Conservation (phyloP, 2,888 invertebrate species). For the Mechanitis messenoides region DNA sequence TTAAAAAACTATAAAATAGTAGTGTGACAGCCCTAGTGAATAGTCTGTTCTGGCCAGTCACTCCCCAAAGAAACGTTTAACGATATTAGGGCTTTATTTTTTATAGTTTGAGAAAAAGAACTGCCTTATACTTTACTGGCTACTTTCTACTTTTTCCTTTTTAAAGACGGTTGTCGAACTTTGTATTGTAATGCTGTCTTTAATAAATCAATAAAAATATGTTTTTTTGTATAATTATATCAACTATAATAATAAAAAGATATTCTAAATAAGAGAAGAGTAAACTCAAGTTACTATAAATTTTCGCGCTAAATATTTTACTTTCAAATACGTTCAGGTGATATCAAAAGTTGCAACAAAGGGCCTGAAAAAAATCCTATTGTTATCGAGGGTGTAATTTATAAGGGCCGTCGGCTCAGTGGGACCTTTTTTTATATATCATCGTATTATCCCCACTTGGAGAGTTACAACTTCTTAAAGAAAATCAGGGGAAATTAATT, state of each 20-base stretch:
- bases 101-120: slow-evolving; percentile 74
- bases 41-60: slow-evolving; percentile 67
- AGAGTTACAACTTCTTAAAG: slow-evolving; percentile 77
- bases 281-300: slow-evolving; percentile 7
- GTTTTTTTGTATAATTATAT: too few species aligned
- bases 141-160: slow-evolving; percentile 54
- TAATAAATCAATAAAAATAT: too few species aligned
- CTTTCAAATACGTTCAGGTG: slow-evolving; percentile 63
- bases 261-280: neutral
- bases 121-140: slow-evolving; percentile 65
- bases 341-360: slow-evolving; percentile 77
- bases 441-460: slow-evolving; percentile 76
- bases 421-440: slow-evolving; percentile 77
- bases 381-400: slow-evolving; percentile 78
- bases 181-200: neutral
- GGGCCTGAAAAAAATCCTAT: slow-evolving; percentile 73
- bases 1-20: slow-evolving; percentile 15
- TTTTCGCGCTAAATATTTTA: slow-evolving; percentile 31
- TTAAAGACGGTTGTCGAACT: slow-evolving; percentile 29
- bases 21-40: slow-evolving; percentile 51
- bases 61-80: slow-evolving; percentile 75
- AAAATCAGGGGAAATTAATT: slow-evolving; percentile 75
- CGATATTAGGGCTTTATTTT: slow-evolving; percentile 76
- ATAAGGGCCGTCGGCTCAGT: slow-evolving; percentile 69
- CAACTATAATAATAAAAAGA: neutral